Base-by-base conservation (phyloP, 2,797 vertebrate species). In the Synaphobranchus kaupii region DNA sequence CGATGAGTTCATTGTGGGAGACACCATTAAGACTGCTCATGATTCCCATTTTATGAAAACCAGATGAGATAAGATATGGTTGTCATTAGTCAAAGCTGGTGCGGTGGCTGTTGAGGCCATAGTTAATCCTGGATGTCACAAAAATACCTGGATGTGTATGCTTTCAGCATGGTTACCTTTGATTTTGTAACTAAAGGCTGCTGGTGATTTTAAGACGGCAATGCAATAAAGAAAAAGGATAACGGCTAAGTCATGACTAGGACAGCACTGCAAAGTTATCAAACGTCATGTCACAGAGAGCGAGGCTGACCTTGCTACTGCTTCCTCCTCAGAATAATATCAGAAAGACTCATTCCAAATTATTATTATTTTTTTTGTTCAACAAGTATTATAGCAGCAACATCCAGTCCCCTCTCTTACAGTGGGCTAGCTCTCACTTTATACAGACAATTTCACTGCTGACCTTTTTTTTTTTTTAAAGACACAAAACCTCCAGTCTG, bases 171-270 rank as follows among this genome's bases (percentile, higher is more conserved):
- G 91, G 91, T 92, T 91, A 91, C 92, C 90, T 91, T 90, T 90
- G 89, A 89, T 89, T 93, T 87, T 82, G 76, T 92, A 91, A 91
- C 84, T 89, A 91, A 95, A 96, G 94, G 94, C 95, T 95, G 95
- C 95, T 96, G 95, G 96, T 96, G 95, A 94, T 93, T 92, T 94
- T 94, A 95, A 95, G 95, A 95, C 93, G 95, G 91, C 93, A 94
- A 89, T 89, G 88, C 73, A 85, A 88, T 56, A 83, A 81, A 89
- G 63, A 54, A 60, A 73, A 89, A 88, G 85, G 88, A 84, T 66
- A 54, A 31, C 17, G 91, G 93, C 88, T 89, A 87, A 83, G 58
- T 76, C 20, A 88, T 86, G 83, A 48, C 89, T 52, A 71, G 84
- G 47, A 91, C 91, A 93, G 92, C 89, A 48, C 83, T 81, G 88